Conservation (phyloP, 23 tunicate species). For the Phallusia fumigata region DNA sequence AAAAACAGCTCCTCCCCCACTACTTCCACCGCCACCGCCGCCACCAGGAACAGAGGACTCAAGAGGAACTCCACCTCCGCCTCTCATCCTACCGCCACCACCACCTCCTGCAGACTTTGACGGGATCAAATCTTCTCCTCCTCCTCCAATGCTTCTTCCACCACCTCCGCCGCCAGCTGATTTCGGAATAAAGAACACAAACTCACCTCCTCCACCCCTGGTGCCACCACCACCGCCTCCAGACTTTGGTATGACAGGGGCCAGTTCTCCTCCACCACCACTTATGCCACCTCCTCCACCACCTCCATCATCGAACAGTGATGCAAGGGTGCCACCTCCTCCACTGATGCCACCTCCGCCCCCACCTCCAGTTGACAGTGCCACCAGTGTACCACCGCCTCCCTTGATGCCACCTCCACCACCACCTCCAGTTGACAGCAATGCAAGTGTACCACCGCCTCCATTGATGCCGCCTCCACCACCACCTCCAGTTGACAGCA, state of each 20-base stretch:
- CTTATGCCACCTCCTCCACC: constrained; percentile 11
- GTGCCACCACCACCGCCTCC: constrained; percentile 3
- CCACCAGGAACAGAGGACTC: too few relatives aligned
- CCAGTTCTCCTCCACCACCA: not conserved
- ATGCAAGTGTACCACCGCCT: not conserved
- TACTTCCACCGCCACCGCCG: not conserved
- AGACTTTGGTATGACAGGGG: not conserved
- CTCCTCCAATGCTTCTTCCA: not conserved
- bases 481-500: not conserved
- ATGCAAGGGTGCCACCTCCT: constrained; percentile 19
- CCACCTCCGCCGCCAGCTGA: not conserved
- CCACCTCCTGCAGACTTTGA: not conserved
- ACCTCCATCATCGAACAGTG: not conserved
- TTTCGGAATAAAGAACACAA: not conserved
- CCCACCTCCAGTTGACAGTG: constrained; percentile 22
- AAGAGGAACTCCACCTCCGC: too few relatives aligned
- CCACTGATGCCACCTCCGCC: constrained; percentile 54
- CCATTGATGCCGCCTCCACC: not conserved
- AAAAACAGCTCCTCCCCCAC: not conserved
- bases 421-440: not conserved
- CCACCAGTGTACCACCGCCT: not conserved
- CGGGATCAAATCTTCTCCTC: not conserved
- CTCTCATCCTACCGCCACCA: too few relatives aligned
- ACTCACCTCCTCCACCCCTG: not conserved
- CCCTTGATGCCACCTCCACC: constrained; percentile 1